phyloP scores from a whole-genome alignment of 2,888 invertebrate genomes.

The Choreutis nemorana region DNA sequence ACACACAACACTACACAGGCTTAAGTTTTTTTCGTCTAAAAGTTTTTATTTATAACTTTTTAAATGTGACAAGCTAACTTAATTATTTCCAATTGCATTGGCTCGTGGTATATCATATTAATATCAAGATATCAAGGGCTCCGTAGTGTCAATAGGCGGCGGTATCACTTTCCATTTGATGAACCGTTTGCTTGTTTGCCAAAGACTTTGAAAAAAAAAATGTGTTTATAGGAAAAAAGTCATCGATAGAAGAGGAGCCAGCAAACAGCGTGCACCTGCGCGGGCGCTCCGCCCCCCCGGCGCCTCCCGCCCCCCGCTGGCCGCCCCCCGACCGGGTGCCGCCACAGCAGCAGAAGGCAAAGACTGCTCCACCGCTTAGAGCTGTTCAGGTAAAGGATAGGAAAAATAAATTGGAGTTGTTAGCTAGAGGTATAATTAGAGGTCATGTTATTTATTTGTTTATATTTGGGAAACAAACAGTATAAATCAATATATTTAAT shows the following conservation, averaged over 20 bases:
- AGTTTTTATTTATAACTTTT: too few species aligned
- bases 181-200: too few species aligned
- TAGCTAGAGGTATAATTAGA: too few species aligned
- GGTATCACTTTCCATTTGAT: too few species aligned
- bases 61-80: too few species aligned
- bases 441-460: too few species aligned
- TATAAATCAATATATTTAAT: too few species aligned
- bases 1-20: too few species aligned
- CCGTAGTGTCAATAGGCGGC: background rate
- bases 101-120: background rate
- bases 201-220: too few species aligned
- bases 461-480: too few species aligned
- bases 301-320: slow-evolving; percentile 9
- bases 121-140: background rate
- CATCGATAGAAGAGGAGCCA: slow-evolving; percentile 19
- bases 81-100: too few species aligned
- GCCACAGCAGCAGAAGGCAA: slow-evolving; percentile 16
- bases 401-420: slow-evolving; percentile 6
- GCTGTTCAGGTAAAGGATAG: slow-evolving; percentile 8
- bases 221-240: slow-evolving; percentile 18
- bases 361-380: slow-evolving; percentile 13
- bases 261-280: slow-evolving; percentile 51
- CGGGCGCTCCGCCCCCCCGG: slow-evolving; percentile 12
- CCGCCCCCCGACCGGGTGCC: slow-evolving; percentile 10
- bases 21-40: too few species aligned